phyloP scores from a whole-genome alignment of 2,113 vertebrate species.

The Cichladusa arquata region DNA sequence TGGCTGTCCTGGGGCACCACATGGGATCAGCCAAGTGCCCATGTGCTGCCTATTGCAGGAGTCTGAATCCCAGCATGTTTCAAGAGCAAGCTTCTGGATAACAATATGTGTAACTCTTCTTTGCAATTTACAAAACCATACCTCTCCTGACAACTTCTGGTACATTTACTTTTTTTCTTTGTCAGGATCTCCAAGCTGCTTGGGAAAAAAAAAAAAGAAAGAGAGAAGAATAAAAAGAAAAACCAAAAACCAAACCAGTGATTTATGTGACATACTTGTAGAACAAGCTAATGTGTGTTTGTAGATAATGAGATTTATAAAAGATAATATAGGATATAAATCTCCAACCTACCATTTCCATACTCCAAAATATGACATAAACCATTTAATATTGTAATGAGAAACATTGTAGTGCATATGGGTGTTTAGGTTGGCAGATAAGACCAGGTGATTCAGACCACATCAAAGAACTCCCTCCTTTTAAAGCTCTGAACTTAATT shows the following conservation, averaged over 20 bases:
- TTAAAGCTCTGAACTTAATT: conserved; percentile 56
- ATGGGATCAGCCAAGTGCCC: neutral
- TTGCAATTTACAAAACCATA: neutral
- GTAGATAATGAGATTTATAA: conserved; percentile 62
- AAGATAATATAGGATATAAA: conserved; percentile 64
- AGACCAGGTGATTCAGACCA: conserved; percentile 62
- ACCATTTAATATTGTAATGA: conserved; percentile 65
- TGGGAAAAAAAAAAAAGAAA: neutral
- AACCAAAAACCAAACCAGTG: neutral
- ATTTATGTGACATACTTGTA: conserved; percentile 53
- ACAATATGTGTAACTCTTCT: neutral
- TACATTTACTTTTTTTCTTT: neutral
- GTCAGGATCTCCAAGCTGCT: neutral
- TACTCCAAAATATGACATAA: conserved; percentile 59
- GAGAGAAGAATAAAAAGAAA: neutral
- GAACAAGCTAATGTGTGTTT: conserved; percentile 36
- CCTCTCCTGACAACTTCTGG: neutral
- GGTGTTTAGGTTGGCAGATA: conserved; percentile 60
- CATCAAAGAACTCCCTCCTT: conserved; percentile 58
- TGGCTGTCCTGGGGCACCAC: neutral
- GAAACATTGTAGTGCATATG: neutral
- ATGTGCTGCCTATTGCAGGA: neutral
- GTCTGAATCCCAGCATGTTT: neutral
- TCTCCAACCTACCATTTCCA: conserved; percentile 48
- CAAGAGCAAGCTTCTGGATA: neutral